Evolutionary conservation across 2,888 invertebrate species (phyloP).

Genomic region (Drosophila helvetica): DNA sequence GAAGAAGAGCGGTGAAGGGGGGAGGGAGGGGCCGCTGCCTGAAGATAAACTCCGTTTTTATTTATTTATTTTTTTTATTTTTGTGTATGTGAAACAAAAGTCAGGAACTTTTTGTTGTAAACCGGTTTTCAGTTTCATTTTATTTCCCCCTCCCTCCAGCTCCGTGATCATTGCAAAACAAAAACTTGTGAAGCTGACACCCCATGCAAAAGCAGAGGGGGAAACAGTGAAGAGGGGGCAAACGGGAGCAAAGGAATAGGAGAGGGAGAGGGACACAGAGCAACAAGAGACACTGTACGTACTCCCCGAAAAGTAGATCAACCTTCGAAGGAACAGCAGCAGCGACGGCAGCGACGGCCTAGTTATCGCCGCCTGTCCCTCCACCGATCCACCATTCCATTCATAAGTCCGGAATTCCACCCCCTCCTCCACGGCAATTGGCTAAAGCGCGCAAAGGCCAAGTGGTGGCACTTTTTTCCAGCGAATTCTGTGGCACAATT

Average conservation of each 20-base stretch:
- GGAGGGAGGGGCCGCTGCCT: constrained; percentile 35
- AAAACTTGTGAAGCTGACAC: constrained; percentile 54
- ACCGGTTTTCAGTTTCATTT: constrained; percentile 69
- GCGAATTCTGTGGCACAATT: constrained; percentile 44
- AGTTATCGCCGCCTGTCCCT: constrained; percentile 17
- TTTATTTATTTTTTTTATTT: neutral
- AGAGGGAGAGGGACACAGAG: neutral
- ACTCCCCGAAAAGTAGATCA: constrained; percentile 40
- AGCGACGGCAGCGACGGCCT: constrained; percentile 14
- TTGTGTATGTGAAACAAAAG: constrained; percentile 75
- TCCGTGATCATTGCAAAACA: constrained; percentile 1
- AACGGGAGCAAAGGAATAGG: too few species aligned
- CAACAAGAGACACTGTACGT: neutral
- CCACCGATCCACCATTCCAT: constrained; percentile 17
- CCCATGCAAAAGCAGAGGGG: constrained; percentile 14
- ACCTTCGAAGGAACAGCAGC: constrained; percentile 7
- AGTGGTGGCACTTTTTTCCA: constrained; percentile 36
- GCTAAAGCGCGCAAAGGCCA: constrained; percentile 69
- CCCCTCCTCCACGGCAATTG: constrained; percentile 64
- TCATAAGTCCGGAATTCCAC: constrained; percentile 38
- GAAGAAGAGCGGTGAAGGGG: constrained; percentile 20
- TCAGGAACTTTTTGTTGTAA: constrained; percentile 69
- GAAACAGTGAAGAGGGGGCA: constrained; percentile 6
- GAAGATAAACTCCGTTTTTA: constrained; percentile 70
- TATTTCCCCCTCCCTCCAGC: constrained; percentile 1